Evolutionary conservation across 2,797 vertebrate species (phyloP).

Genomic region (Ibycter americanus): DNA sequence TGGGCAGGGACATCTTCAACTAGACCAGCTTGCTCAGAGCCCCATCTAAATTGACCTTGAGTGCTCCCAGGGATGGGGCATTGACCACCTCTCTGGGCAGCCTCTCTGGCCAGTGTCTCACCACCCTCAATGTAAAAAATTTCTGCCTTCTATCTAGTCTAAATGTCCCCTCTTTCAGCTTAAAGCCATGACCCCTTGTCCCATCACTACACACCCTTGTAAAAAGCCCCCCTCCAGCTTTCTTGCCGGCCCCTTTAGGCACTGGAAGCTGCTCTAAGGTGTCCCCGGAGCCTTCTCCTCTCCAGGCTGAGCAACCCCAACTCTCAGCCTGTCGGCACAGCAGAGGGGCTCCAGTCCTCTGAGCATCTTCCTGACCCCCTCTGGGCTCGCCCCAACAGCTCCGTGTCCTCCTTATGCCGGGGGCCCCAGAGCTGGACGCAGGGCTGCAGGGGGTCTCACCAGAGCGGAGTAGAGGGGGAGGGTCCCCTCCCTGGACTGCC

Average conservation of each 20-base stretch:
- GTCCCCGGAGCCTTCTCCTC: fast-evolving
- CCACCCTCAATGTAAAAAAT: background rate
- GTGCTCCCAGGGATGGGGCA: background rate
- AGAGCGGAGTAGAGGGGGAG: background rate
- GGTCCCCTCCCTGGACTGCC: background rate
- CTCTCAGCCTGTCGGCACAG: background rate
- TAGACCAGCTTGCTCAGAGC: fast-evolving
- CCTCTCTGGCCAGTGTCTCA: background rate
- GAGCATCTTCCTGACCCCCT: too few species aligned
- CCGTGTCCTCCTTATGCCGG: too few species aligned
- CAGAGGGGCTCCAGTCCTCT: background rate
- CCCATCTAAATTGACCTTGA: fast-evolving
- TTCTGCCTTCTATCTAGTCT: fast-evolving
- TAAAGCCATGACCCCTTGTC: background rate
- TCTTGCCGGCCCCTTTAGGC: background rate
- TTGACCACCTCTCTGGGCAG: background rate
- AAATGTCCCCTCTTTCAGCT: fast-evolving
- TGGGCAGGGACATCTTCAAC: background rate
- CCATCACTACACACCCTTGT: background rate
- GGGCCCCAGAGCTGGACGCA: background rate
- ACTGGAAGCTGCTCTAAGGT: background rate
- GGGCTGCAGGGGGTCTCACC: background rate
- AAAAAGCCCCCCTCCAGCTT: background rate
- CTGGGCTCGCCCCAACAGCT: too few species aligned
- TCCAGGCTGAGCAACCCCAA: fast-evolving